A percentile compares a stretch with the other conserved stretches of the same genome.
Conservation (phyloP, 2,797 vertebrate genomes). For the Sorex maritimensis region DNA sequence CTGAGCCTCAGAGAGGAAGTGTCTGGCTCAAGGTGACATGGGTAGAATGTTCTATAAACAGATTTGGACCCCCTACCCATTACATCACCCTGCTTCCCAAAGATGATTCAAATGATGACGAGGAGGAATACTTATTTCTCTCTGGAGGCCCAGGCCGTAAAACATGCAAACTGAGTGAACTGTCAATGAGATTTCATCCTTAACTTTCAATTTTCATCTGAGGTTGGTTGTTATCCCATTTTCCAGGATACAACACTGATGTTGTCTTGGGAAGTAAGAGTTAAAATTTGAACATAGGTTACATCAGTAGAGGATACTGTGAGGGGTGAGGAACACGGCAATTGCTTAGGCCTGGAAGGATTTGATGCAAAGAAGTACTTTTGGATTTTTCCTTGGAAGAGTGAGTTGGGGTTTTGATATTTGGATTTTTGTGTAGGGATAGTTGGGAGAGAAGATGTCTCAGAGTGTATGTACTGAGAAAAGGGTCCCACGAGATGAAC, state of each 20-base stretch:
- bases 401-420: background rate
- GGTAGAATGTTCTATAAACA: slow-evolving; percentile 48
- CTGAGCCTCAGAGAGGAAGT: slow-evolving; percentile 58
- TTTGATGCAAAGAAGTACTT: background rate
- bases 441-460: background rate
- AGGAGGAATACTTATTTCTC: background rate
- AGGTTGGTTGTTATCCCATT: background rate
- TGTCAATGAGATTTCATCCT: background rate
- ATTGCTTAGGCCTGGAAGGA: background rate
- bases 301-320: background rate
- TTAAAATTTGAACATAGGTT: background rate
- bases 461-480: slow-evolving; percentile 27
- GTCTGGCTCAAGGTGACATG: slow-evolving; percentile 66
- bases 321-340: background rate
- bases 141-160: background rate
- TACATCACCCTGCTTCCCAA: slow-evolving; percentile 24
- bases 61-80: slow-evolving; percentile 19
- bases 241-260: slow-evolving; percentile 62
- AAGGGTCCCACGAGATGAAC: background rate
- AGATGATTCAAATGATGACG: background rate
- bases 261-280: slow-evolving; percentile 15
- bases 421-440: background rate
- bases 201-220: background rate
- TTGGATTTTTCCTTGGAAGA: slow-evolving; percentile 54
- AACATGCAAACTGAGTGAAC: background rate